phyloP scores from a whole-genome alignment of 1,140 invertebrate genomes.

The Drosophila parabipectinata region DNA sequence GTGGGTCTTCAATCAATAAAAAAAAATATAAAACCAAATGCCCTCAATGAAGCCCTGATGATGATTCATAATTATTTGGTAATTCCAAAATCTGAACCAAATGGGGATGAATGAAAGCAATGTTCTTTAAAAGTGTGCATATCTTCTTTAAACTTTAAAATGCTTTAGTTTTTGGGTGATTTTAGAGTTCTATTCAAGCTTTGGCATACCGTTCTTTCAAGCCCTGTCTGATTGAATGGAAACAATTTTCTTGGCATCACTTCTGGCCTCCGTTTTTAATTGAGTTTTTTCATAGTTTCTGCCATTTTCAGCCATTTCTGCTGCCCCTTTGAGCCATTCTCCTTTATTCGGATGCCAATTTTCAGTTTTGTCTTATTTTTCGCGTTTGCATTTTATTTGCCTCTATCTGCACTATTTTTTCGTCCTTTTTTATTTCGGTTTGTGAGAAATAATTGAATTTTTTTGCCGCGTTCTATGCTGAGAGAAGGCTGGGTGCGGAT shows the following conservation, averaged over 20 bases:
- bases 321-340: constrained; percentile 21
- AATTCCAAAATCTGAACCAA: constrained; percentile 10
- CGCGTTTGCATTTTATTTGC: constrained; percentile 25
- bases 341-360: constrained; percentile 36
- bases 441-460: constrained; percentile 49
- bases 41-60: constrained; percentile 19
- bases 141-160: not conserved
- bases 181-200: not conserved
- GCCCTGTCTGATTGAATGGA: constrained; percentile 37
- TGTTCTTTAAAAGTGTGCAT: not conserved
- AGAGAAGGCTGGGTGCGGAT: constrained; percentile 11
- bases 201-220: not conserved
- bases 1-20: constrained; percentile 33
- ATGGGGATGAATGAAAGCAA: constrained; percentile 1
- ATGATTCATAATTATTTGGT: constrained; percentile 41
- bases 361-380: constrained; percentile 29
- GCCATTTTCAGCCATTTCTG: constrained; percentile 31
- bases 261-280: constrained; percentile 39
- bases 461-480: constrained; percentile 9
- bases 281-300: constrained; percentile 46
- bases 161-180: not conserved
- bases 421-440: constrained; percentile 12
- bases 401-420: constrained; percentile 1
- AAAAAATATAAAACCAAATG: constrained; percentile 30
- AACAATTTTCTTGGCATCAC: constrained; percentile 26